Evolutionary conservation across 2,888 invertebrate species (phyloP), one percentile per base, ranked within the genome.

Genomic region (Rhamnusium bicolor): DNA sequence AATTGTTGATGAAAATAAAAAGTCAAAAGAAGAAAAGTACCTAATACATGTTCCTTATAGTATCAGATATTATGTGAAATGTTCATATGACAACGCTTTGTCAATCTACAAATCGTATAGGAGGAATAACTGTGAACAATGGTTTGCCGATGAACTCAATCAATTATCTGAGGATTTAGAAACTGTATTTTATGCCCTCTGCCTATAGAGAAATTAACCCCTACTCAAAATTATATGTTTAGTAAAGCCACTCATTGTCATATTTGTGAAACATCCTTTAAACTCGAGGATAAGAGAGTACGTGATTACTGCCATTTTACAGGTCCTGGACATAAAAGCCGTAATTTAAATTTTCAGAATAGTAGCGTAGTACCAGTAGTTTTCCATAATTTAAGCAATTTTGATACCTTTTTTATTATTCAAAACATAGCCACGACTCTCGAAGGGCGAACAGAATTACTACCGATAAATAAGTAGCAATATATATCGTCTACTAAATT

Each of bases 1-100:
- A 10, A 12, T 12, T 12, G 32, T 12, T 5, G 32, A 2, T 2
- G 29, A 1, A 8, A 12, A 12, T 32, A 29, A 47, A 16, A n/a
- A n/a, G n/a, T n/a, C n/a, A n/a, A n/a, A n/a, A n/a, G n/a, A n/a
- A n/a, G n/a, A n/a, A n/a, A n/a, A n/a, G n/a, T 40, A 54, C 2
- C 78, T 72, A 24, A 19, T 71, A 18, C 82, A 82, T 72, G 53
- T 74, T 27, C 75, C 80, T 0, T 78, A 61, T 49, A 77, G 77
- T 62, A 61, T 79, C 18, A 80, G 73, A 1, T 80, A 79, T 68
- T 82, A 80, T 63, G 47, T 80, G 1, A 76, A 81, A 53, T 82
- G 81, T 69, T 69, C 63, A 3, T 79, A 75, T 66, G 80, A 81
- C 71, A 71, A 75, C 8, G 32, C 51, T 0, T 46, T 75, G 14